These are phyloP conservation scores for Macroramphosus scolopax DNA, from an alignment of 2,797 vertebrate genomes.

Conservation along the genomic window DNA sequence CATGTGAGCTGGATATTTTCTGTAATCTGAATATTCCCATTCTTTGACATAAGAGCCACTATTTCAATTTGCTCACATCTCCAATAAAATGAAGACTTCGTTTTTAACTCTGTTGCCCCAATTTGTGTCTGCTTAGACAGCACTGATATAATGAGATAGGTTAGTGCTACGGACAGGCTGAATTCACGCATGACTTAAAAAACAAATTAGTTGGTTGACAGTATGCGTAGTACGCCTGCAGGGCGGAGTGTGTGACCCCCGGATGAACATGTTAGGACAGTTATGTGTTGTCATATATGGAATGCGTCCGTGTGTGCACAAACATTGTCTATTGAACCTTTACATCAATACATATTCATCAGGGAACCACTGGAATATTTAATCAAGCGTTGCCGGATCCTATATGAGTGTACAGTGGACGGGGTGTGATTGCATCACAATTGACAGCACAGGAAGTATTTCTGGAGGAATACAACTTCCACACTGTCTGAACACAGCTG, in stretches of 20 bases:
- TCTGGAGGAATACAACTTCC: too few species aligned
- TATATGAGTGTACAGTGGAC: constrained; percentile 6
- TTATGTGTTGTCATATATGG: constrained; percentile 30
- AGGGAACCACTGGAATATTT: constrained; percentile 44
- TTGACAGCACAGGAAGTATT: background rate
- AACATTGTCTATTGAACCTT: constrained; percentile 31
- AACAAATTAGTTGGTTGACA: constrained; percentile 32
- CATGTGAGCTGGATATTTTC: too few species aligned
- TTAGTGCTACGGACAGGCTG: constrained; percentile 5
- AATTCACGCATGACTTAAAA: constrained; percentile 49
- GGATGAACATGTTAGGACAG: constrained; percentile 17
- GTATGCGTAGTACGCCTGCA: constrained; percentile 14
- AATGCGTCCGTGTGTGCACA: constrained; percentile 28
- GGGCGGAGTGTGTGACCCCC: constrained; percentile 24
- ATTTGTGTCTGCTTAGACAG: constrained; percentile 6
- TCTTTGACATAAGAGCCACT: too few species aligned
- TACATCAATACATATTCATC: constrained; percentile 41
- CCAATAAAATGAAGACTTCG: too few species aligned
- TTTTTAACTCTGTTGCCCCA: constrained; percentile 3
- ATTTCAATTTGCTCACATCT: too few species aligned
- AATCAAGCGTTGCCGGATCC: constrained; percentile 14
- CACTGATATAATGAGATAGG: constrained; percentile 5
- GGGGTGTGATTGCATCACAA: constrained; percentile 16
- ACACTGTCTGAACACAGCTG: too few species aligned
- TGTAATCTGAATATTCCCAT: too few species aligned